These are phyloP conservation scores for Pluvialis apricaria DNA, from an alignment of 2,113 vertebrate species.

Conservation along the genomic window DNA sequence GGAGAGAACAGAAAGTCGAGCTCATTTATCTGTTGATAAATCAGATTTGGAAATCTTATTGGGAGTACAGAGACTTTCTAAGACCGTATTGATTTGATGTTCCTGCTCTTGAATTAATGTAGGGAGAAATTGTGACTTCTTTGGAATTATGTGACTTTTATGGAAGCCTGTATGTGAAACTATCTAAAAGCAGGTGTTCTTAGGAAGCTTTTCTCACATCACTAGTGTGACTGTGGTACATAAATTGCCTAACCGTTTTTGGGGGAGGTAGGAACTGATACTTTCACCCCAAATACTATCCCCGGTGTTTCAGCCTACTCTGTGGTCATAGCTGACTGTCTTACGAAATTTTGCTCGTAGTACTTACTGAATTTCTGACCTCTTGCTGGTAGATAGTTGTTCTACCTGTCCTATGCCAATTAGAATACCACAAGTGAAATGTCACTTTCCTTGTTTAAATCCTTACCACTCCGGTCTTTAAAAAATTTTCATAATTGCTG, in stretches of 20 bases:
- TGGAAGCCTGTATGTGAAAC: not conserved
- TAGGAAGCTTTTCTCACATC: not conserved
- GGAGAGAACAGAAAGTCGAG: not conserved
- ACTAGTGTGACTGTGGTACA: accelerated
- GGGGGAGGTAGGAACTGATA: not conserved
- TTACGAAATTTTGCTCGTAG: not conserved
- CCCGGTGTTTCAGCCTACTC: not conserved
- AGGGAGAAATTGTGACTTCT: not conserved
- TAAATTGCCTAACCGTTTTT: accelerated
- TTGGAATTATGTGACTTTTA: not conserved
- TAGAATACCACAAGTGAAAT: not conserved
- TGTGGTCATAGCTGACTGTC: not conserved
- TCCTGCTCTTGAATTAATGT: not conserved
- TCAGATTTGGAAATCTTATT: not conserved
- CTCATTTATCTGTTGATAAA: not conserved
- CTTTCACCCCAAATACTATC: too few species aligned
- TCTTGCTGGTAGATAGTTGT: not conserved
- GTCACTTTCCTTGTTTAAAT: not conserved
- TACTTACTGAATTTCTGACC: not conserved
- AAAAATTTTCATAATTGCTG: not conserved
- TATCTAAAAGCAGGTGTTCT: not conserved
- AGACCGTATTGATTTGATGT: not conserved
- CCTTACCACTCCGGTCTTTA: not conserved
- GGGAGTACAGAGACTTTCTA: not conserved
- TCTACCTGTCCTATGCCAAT: not conserved